These are phyloP conservation scores for Naso thynnoides DNA, from an alignment of 2,797 vertebrate species.

Conservation along the genomic window DNA sequence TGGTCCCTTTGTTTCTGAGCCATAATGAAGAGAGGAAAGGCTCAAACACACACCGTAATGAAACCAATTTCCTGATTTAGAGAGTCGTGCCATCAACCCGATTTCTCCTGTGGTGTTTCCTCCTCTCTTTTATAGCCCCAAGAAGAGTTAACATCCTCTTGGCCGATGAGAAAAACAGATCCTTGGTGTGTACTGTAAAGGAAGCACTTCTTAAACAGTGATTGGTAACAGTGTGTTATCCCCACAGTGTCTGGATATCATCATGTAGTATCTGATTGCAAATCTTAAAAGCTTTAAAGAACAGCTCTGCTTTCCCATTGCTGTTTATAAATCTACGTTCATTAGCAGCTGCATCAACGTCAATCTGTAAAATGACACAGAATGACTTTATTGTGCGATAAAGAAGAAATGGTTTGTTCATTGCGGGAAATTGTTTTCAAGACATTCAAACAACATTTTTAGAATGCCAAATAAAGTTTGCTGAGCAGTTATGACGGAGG, in stretches of 20 bases:
- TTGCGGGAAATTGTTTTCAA: conserved; percentile 3
- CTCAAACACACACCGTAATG: conserved; percentile 55
- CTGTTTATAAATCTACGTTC: conserved; percentile 13
- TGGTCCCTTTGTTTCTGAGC: conserved; percentile 64
- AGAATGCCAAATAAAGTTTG: conserved; percentile 44
- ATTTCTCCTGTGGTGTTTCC: conserved; percentile 45
- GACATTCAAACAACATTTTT: conserved; percentile 37
- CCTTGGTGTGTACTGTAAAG: not conserved
- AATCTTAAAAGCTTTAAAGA: not conserved
- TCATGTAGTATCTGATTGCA: not conserved
- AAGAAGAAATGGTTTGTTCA: not conserved
- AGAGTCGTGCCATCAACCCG: conserved; percentile 28
- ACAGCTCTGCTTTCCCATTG: not conserved
- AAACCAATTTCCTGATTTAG: conserved; percentile 64
- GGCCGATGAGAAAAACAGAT: conserved; percentile 1
- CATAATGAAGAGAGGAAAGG: conserved; percentile 66
- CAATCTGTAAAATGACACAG: not conserved
- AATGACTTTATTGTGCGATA: conserved; percentile 1
- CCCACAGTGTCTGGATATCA: not conserved
- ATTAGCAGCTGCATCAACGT: conserved; percentile 1
- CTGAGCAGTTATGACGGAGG: conserved; percentile 32
- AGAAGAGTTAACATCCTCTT: conserved; percentile 33
- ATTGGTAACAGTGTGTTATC: not conserved
- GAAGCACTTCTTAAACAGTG: conserved; percentile 9
- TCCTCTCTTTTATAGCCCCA: conserved; percentile 13